Base-by-base conservation (phyloP, 2,797 vertebrate genomes). In the Merluccius polli region DNA sequence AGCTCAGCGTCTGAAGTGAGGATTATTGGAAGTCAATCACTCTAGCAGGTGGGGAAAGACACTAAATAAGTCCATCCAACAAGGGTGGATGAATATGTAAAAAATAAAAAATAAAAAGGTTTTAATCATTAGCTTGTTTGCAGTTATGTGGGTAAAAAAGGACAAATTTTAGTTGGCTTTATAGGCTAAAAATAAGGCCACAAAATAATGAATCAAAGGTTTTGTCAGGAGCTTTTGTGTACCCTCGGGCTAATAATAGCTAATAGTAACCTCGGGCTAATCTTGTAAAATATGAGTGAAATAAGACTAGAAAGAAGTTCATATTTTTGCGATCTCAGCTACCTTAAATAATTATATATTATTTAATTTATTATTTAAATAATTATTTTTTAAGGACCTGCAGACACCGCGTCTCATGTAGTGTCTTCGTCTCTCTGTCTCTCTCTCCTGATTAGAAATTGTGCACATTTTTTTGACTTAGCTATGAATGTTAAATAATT, bases 11-110 rank as follows among this genome's bases (percentile, higher is more conserved):
- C 76, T 41, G 35, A 35, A 7, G 71, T 69, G 38, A 16, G 73
- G 79, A 77, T 86, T 77, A 82, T 35, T 68, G 75, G 73, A 74
- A 74, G 79, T 83, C 79, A 71, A 74, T 85, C 21, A 38, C 31
- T 38, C 33, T 30, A 12, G 67, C 63, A 24, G 24, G 63, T 30
- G 29, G 11, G 10, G 21, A 59, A 24, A n/a, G 21, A 63, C 59
- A 27, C 59, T 63, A 27, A 63, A 63, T 24, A 63, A 8, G 59
- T 63, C 59, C 52, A 27, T 63, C 59, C 59, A 24, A 59, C 48
- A 30, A 69, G 67, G 24, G 67, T 69, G 67, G 30, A 69, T 69
- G 67, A 32, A 69, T 69, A 32, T 69, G 31, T 69, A 59, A 29
- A 29, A 35, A 35, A 35, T 3, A 35, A 35, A 35, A 35, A 18